A percentile compares a stretch with the other conserved stretches of the same genome.
Evolutionary conservation across 2,888 invertebrate species (phyloP).

Genomic region (Lathronympha strigana): DNA sequence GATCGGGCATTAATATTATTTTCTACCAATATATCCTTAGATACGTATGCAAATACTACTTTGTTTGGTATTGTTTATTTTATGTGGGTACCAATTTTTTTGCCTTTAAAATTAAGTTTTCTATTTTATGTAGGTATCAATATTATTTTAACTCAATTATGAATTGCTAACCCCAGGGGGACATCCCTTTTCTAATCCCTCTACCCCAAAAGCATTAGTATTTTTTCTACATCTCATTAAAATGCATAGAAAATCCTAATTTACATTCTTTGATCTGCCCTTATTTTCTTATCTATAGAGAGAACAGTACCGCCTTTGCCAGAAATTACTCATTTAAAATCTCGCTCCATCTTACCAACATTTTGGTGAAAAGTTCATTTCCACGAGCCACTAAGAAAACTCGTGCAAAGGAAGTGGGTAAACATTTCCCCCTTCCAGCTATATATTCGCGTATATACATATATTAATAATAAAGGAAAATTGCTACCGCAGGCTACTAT

Average conservation of each 20-base stretch:
- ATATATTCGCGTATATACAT: conserved; percentile 45
- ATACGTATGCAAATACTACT: too few species aligned
- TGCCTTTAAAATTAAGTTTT: not conserved
- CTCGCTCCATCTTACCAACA: conserved; percentile 10
- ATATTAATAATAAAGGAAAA: conserved; percentile 73
- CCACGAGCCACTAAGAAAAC: conserved; percentile 23
- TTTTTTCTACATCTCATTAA: conserved; percentile 47
- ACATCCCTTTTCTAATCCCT: conserved; percentile 22
- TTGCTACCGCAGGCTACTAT: conserved; percentile 73
- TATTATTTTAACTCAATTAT: conserved; percentile 27
- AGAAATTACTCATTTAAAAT: conserved; percentile 17
- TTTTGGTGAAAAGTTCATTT: conserved; percentile 25
- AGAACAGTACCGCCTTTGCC: conserved; percentile 22
- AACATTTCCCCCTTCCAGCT: conserved; percentile 53
- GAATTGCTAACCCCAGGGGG: conserved; percentile 7
- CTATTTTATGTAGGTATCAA: not conserved
- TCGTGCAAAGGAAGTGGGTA: conserved; percentile 59
- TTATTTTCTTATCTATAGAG: conserved; percentile 47
- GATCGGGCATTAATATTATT: too few species aligned
- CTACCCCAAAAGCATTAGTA: conserved; percentile 20
- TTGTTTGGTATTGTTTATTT: too few species aligned
- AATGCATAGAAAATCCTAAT: conserved; percentile 47
- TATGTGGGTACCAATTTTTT: not conserved
- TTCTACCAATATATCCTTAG: too few species aligned
- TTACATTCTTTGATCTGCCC: conserved; percentile 40